Base-by-base conservation (phyloP, 1,140 invertebrate species). In the Heterodera schachtii region DNA sequence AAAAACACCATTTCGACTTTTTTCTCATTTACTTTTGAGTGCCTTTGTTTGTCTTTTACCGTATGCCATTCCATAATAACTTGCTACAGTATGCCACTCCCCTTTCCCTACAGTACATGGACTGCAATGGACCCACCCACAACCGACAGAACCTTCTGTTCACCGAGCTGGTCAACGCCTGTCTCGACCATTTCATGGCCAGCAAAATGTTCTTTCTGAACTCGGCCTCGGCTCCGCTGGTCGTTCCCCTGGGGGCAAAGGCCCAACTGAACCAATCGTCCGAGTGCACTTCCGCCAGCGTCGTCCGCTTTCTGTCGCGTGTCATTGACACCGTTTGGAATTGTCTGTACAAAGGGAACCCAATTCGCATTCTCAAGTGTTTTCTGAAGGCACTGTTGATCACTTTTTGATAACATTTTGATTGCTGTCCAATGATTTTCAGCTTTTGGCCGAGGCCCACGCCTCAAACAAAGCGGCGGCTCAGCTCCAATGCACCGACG, bases 301-400 rank as follows among this genome's bases (percentile, higher is more conserved):
- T 85, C 16, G 67, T 85, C 19, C 86, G 98, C 88, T 93, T 98
- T 79, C 94, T 95, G 0, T 94, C 95, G 0, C 92, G 96, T 84
- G 93, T 98, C 64, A 96, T 98, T 3, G 97, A 99, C 89, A 98
- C 97, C 91, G 91, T 98, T 71, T 98, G 97, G 97, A 95, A 97
- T 91, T 95, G 95, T 44, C 74, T 89, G 13, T 84, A 88, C 57
- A 67, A 79, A n/a, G 80, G 84, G 21, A 83, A 87, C 90, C 91
- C 84, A 84, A 87, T 77, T 88, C 90, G 84, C 86, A 90, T 85
- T 90, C 90, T 91, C 87, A 90, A 88, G 60, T 84, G 84, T 73
- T 82, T 90, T 78, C 44, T 90, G 9, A 87, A 90, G 57, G 57
- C 16, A 52, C 52, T 11, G 52, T 52, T 52, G 0, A 31, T 31